Conservation (phyloP, 2,113 vertebrate species). For the Neopipo cinnamomea region DNA sequence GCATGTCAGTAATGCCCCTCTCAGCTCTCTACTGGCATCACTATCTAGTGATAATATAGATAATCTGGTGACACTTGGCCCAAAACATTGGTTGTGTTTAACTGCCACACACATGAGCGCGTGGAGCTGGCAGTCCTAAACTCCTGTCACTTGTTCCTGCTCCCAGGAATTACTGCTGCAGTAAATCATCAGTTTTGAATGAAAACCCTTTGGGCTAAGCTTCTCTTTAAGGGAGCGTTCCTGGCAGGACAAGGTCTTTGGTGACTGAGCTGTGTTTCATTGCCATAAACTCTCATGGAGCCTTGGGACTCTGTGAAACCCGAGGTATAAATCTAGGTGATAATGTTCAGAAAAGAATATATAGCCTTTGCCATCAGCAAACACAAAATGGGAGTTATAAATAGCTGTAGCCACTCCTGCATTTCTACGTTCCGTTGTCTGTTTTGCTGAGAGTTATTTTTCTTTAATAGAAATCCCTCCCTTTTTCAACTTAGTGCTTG, state of each 20-base stretch:
- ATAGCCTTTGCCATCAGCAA: not conserved
- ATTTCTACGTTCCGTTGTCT: not conserved
- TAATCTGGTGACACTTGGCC: not conserved
- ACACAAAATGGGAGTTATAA: not conserved
- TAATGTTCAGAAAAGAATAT: not conserved
- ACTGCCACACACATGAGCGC: not conserved
- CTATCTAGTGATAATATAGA: not conserved
- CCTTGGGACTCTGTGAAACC: not conserved
- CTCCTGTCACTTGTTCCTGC: not conserved
- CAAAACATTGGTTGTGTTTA: not conserved
- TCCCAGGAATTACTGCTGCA: not conserved
- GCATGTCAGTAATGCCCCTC: not conserved
- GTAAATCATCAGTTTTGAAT: not conserved
- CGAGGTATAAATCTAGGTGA: not conserved
- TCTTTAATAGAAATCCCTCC: not conserved
- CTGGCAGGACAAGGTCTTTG: not conserved
- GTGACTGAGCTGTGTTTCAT: not conserved
- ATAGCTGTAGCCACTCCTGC: not conserved
- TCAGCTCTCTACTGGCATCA: accelerated
- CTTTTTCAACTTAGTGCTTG: not conserved
- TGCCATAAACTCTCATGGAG: not conserved
- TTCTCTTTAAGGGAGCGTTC: not conserved
- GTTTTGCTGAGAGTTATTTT: not conserved
- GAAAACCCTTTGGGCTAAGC: not conserved
- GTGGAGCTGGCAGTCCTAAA: not conserved